Base-by-base conservation (phyloP, 2,113 vertebrate species). In the Morone saxatilis region DNA sequence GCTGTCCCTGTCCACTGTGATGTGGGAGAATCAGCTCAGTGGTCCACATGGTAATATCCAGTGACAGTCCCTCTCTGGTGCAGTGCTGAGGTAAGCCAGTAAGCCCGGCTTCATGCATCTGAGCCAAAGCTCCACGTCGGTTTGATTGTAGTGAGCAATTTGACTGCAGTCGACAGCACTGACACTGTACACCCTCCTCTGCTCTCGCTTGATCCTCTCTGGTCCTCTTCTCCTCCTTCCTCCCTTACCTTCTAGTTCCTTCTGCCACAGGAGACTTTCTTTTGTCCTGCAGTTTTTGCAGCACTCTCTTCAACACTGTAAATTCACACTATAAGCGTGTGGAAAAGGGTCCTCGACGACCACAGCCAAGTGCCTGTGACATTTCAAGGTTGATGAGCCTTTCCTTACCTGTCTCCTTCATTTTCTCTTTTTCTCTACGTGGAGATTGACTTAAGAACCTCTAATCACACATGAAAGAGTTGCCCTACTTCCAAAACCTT, bases 41-140 rank as follows among this genome's bases (percentile, higher is more conserved):
- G 73, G 82, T 72, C 84, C 88, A 87, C 87, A 76, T 56, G 78
- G 86, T 92, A 90, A 94, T 92, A 94, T 94, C 89, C 88, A 89
- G 88, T 94, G 94, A 92, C 93, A 94, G 89, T 86, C 67, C 57
- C 76, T 83, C 88, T 86, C 76, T 89, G 88, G 82, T 91, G 88
- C 89, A 90, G 68, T 93, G 91, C 91, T 91, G 90, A 94, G 93
- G 89, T 90, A 90, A 93, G 91, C 90, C 84, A 87, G 72, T 77
- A 80, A 87, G 61, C 71, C 67, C 47, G n/a, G 83, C 83, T 76
- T 77, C 20, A 19, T 80, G 87, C 71, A 84, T 86, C 71, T 67
- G 71, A 87, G 88, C 71, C 86, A 85, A 81, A 78, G 81, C 78
- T 81, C 50, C 75, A 78, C 66, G 71, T 83, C 72, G 53, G 76